A percentile compares a stretch with the other conserved stretches of the same genome.
phyloP scores from a whole-genome alignment of 2,797 vertebrate species.

The Sebastes umbrosus region DNA sequence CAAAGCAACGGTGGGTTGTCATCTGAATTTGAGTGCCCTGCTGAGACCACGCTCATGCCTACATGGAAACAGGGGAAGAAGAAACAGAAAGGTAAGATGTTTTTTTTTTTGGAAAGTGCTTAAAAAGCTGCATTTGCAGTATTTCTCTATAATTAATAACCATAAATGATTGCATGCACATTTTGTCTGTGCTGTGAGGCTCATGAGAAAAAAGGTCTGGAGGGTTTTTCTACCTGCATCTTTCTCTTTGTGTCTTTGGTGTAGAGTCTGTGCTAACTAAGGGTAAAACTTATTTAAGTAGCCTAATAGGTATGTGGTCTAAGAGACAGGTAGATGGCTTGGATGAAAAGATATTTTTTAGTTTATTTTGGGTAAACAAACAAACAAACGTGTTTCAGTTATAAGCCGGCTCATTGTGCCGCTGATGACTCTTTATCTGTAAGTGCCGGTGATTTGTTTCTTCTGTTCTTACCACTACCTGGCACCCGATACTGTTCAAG shows the following conservation, averaged over 20 bases:
- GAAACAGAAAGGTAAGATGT: slow-evolving; percentile 55
- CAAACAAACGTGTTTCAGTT: too few species aligned
- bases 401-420: too few species aligned
- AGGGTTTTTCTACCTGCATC: slow-evolving; percentile 1
- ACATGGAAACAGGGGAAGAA: slow-evolving; percentile 14
- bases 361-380: too few species aligned
- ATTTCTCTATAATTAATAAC: background rate
- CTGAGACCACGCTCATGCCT: background rate
- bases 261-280: background rate
- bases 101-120: background rate
- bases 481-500: too few species aligned
- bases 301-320: too few species aligned
- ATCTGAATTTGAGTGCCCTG: background rate
- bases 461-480: too few species aligned
- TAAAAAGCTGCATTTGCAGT: background rate
- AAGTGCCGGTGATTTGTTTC: too few species aligned
- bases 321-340: too few species aligned
- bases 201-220: background rate
- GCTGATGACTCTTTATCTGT: too few species aligned
- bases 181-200: background rate
- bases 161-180: too few species aligned
- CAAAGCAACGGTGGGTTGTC: slow-evolving; percentile 49
- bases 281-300: too few species aligned
- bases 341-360: too few species aligned
- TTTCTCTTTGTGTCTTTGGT: background rate